Conservation (phyloP, 1,140 invertebrate genomes). For the Pachypsylla venusta region DNA sequence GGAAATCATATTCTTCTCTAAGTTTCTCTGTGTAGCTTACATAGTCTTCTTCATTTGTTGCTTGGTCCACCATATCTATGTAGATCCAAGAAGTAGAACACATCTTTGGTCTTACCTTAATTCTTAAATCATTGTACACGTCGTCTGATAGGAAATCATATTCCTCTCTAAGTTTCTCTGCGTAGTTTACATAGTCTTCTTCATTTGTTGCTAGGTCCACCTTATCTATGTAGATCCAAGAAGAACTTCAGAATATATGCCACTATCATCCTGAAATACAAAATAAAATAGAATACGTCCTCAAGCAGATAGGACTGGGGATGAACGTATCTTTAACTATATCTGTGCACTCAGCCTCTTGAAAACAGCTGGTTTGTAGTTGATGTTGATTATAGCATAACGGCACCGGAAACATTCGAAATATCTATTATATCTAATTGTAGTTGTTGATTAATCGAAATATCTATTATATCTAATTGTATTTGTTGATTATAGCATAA, state of each 20-base stretch:
- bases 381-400: too few relatives aligned
- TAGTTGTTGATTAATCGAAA: too few relatives aligned
- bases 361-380: too few relatives aligned
- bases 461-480: too few relatives aligned
- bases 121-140: constrained; percentile 37
- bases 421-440: too few relatives aligned
- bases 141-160: constrained; percentile 39
- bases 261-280: not conserved
- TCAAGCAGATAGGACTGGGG: too few relatives aligned
- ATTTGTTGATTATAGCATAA: too few relatives aligned
- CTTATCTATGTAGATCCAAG: not conserved
- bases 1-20: constrained; percentile 39
- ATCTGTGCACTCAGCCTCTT: too few relatives aligned
- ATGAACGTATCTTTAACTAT: too few relatives aligned
- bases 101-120: constrained; percentile 45
- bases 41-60: constrained; percentile 35
- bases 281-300: too few relatives aligned
- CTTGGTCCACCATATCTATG: constrained; percentile 44
- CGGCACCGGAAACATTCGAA: too few relatives aligned
- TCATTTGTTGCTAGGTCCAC: constrained; percentile 43
- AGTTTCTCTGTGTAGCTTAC: constrained; percentile 36
- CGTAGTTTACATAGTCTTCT: constrained; percentile 37
- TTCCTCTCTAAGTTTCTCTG: constrained; percentile 37
- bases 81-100: constrained; percentile 44
- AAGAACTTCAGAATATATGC: constrained; percentile 1